A percentile compares a stretch with the other conserved stretches of the same genome.
phyloP scores from a whole-genome alignment of 37 sponge, comb jelly and placozoan species.

The Diacarnus erythraeanus region DNA sequence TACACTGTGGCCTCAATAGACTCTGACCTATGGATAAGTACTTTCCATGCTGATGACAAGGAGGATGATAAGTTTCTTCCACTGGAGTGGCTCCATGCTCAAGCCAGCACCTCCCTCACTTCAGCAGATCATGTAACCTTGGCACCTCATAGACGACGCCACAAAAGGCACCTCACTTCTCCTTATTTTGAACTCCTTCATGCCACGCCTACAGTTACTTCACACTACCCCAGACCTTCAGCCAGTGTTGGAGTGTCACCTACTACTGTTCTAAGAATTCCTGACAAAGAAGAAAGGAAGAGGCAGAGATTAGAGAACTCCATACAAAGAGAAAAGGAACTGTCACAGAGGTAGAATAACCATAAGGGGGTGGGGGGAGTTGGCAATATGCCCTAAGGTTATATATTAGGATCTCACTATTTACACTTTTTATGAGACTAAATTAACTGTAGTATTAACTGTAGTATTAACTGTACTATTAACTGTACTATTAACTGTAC shows the following conservation, averaged over 20 bases:
- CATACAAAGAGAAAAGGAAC: slow-evolving; percentile 15
- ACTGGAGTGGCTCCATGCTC: slow-evolving; percentile 35
- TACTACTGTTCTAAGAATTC: background rate
- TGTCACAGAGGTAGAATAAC: slow-evolving; percentile 18
- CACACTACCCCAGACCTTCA: background rate
- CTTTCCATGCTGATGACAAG: background rate
- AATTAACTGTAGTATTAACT: too few relatives aligned
- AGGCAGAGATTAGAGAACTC: slow-evolving; percentile 1
- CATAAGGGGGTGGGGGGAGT: too few relatives aligned
- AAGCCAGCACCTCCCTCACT: slow-evolving; percentile 30
- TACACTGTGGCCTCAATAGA: slow-evolving; percentile 23
- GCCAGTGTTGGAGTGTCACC: slow-evolving; percentile 26
- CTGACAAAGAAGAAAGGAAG: background rate
- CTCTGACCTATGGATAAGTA: slow-evolving; percentile 29
- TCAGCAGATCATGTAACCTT: too few relatives aligned
- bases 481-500: too few relatives aligned
- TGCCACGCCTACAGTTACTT: background rate
- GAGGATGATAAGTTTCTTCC: slow-evolving; percentile 15
- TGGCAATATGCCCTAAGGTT: too few relatives aligned
- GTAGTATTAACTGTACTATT: too few relatives aligned
- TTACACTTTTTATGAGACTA: too few relatives aligned
- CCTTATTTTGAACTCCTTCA: background rate
- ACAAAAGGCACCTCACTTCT: slow-evolving; percentile 18
- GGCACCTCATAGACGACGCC: too few relatives aligned
- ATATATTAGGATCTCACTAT: too few relatives aligned